Base-by-base conservation (phyloP, 2,113 vertebrate species). In the Capreolus pygargus region DNA sequence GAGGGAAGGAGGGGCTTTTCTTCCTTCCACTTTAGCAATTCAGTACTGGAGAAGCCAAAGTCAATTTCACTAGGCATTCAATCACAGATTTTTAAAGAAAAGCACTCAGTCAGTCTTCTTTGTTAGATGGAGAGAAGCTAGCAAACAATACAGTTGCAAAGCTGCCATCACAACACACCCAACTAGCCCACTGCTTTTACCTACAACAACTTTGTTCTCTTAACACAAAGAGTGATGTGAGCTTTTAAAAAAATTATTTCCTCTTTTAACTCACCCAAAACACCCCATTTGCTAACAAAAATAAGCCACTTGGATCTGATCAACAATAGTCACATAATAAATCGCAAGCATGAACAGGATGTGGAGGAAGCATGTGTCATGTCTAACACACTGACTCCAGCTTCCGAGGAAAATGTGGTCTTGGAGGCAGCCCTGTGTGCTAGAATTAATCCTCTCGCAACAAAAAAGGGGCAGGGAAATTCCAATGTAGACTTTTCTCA, bases 241-340 rank as follows among this genome's bases (percentile, higher is more conserved):
- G 74, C 17, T 78, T 95, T 84, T 43, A 67, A 30, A 9, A 88
- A 78, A 92, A 60, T 1, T 13, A 93, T 96, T 96, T 97, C 57
- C 86, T 94, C 47, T 95, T 57, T 97, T 94, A 86, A 39, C 88
- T 88, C 81, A 85, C 92, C 25, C 84, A 55, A 87, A 98, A 90
- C 19, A 96, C 30, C n/a, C 50, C 36, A 64, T 52, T 94, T 70
- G n/a, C 79, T 92, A 95, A 81, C 33, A 83, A 98, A 57, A 96
- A 11, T 12, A 98, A 27, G 92, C 0, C 1, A 70, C 50, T 15
- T 83, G 13, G 25, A 45, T 70, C 67, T 88, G 39, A 88, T 39
- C 92, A 61, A 92, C 60, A 95, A 82, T 50, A 89, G 58, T 36
- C 85, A 92, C 5, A 19, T 81, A 91, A 93, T 39, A 88, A 92